phyloP scores from a whole-genome alignment of 2,113 vertebrate species.

The Ictidomys tridecemlineatus region DNA sequence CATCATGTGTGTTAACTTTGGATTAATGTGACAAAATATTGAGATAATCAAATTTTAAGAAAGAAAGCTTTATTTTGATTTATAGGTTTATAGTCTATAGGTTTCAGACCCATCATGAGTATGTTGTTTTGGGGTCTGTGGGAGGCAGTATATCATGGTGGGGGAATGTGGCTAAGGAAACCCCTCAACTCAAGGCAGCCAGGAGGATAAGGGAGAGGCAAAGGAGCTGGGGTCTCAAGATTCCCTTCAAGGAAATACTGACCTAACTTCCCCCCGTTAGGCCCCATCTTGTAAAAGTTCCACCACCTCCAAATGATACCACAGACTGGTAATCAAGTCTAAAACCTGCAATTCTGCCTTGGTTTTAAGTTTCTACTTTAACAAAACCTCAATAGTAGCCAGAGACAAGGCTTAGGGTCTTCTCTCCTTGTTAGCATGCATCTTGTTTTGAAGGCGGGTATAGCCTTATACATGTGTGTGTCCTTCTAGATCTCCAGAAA shows the following conservation, averaged over 20 bases:
- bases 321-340: neutral
- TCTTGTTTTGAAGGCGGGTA: neutral
- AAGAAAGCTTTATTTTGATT: neutral
- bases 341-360: neutral
- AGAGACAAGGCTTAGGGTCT: neutral
- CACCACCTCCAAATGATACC: too few species aligned
- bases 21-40: neutral
- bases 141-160: neutral
- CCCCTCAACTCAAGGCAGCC: neutral
- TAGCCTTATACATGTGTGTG: neutral
- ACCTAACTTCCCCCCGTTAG: too few species aligned
- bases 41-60: neutral
- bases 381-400: neutral
- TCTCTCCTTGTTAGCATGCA: neutral
- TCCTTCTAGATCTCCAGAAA: neutral
- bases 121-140: neutral
- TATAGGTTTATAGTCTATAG: neutral
- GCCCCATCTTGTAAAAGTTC: too few species aligned
- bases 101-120: too few species aligned
- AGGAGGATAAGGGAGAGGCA: neutral
- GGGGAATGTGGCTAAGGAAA: neutral
- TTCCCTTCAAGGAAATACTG: too few species aligned
- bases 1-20: neutral
- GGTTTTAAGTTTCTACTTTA: neutral
- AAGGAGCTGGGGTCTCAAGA: neutral